Conservation (phyloP, 1,140 invertebrate species). For the Apis cerana region DNA sequence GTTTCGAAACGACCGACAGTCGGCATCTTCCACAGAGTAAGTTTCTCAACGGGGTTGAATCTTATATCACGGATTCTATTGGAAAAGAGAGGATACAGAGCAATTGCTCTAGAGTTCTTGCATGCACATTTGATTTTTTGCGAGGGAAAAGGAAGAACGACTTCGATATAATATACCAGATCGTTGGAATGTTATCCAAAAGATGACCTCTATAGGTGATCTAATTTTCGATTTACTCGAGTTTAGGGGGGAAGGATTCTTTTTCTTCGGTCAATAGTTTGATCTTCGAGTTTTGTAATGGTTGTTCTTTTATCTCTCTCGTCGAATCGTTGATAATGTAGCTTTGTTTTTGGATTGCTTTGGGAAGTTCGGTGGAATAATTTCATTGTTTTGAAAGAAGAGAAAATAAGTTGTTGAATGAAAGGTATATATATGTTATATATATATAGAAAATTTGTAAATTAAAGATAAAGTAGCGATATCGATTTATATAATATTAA, state of each 20-base stretch:
- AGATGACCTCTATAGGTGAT: neutral
- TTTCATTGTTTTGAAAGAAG: too few relatives aligned
- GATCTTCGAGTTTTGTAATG: neutral
- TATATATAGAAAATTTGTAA: too few relatives aligned
- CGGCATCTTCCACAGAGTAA: slow-evolving; percentile 50
- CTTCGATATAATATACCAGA: slow-evolving; percentile 13
- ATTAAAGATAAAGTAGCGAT: too few relatives aligned
- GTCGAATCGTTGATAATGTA: neutral
- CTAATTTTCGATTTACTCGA: slow-evolving; percentile 6
- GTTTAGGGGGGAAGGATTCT: neutral
- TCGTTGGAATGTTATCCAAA: slow-evolving; percentile 16
- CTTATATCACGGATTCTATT: slow-evolving; percentile 42
- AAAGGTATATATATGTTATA: too few relatives aligned
- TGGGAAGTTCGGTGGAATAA: too few relatives aligned
- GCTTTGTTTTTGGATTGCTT: neutral
- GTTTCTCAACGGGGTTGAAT: slow-evolving; percentile 60
- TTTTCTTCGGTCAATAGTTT: neutral
- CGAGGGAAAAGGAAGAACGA: neutral
- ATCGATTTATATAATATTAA: too few relatives aligned
- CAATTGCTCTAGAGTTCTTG: slow-evolving; percentile 15
- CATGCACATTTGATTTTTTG: slow-evolving; percentile 31
- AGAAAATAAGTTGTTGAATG: too few relatives aligned
- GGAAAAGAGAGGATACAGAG: slow-evolving; percentile 4
- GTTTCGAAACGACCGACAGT: slow-evolving; percentile 51
- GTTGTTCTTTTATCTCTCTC: neutral